Evolutionary conservation across 2,113 vertebrate species (phyloP), one percentile per base, ranked within the genome.

Genomic region (Ptilonorhynchus violaceus): DNA sequence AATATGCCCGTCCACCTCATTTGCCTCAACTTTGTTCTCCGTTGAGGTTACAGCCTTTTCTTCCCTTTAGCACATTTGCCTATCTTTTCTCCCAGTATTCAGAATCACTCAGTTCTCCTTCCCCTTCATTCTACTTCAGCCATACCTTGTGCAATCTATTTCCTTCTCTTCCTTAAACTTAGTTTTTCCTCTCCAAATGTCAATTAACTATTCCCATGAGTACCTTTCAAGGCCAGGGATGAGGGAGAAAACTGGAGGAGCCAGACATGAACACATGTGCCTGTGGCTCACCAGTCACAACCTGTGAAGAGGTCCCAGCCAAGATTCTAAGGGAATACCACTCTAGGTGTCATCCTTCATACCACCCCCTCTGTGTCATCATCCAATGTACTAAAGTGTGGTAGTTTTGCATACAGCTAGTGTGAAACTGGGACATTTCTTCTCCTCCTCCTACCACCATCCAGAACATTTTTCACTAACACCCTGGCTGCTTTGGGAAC

Each of bases 191-290:
- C 50, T 63, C 23, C n/a, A 50, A 19, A 77, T 44, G 12, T 28
- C 30, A 52, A 69, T 62, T 33, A 85, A 44, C 21, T 85, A 64
- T 35, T 60, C 28, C n/a, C n/a, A 0, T 22, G 6, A 82, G 17
- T 21, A 76, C 22, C 31, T 85, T 64, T 85, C 41, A 92, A 60
- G 63, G 39, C 27, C 23, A 55, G 68, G 44, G 13, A 3, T 47
- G 10, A 56, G 22, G 17, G 16, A 46, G 4, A 73, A 85, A 44
- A 68, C 24, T 44, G 64, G 27, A 86, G 19, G 27, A 88, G 33
- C 11, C 68, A 81, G 55, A 70, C 25, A 30, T 0, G 25, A 92
- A 55, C 0, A 1, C 8, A 7, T 0, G 1, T 27, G 20, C 31
- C 35, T 0, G 1, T 12, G 15, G 33, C 80, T 89, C 56, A 89